phyloP scores from a whole-genome alignment of 1,140 invertebrate genomes.

The Drosophila insularis region DNA sequence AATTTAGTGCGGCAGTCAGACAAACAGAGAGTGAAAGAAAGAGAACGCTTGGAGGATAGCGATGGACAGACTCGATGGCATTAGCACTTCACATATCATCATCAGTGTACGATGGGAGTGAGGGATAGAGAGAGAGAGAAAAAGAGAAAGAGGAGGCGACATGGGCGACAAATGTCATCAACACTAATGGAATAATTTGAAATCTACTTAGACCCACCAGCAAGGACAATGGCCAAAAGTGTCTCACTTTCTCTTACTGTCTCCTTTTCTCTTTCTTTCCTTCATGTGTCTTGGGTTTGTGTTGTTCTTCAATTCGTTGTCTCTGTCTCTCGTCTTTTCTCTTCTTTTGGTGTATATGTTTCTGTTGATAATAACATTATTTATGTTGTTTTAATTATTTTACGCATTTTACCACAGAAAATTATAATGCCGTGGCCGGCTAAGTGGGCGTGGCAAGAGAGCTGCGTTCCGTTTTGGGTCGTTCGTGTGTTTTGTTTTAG shows the following conservation, averaged over 20 bases:
- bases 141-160: conserved; percentile 1
- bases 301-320: neutral
- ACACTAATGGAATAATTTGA: conserved; percentile 79
- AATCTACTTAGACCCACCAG: conserved; percentile 69
- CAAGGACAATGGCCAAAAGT: conserved; percentile 48
- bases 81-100: conserved; percentile 71
- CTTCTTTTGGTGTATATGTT: conserved; percentile 8
- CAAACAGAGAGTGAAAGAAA: neutral
- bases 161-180: conserved; percentile 68
- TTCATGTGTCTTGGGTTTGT: no score
- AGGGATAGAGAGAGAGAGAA: neutral
- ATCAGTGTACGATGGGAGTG: conserved; percentile 6
- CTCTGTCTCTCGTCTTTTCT: neutral
- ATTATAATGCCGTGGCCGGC: conserved; percentile 42
- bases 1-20: conserved; percentile 35
- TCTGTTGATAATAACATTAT: conserved; percentile 62
- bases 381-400: conserved; percentile 79
- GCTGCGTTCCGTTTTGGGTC: conserved; percentile 32
- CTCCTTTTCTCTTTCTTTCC: neutral
- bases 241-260: conserved; percentile 3
- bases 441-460: conserved; percentile 37
- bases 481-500: conserved; percentile 24
- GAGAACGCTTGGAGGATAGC: neutral
- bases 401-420: conserved; percentile 55
- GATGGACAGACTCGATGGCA: conserved; percentile 27